These are phyloP conservation scores for Eilema sororculum DNA, from an alignment of 2,888 invertebrate species.

Conservation along the genomic window DNA sequence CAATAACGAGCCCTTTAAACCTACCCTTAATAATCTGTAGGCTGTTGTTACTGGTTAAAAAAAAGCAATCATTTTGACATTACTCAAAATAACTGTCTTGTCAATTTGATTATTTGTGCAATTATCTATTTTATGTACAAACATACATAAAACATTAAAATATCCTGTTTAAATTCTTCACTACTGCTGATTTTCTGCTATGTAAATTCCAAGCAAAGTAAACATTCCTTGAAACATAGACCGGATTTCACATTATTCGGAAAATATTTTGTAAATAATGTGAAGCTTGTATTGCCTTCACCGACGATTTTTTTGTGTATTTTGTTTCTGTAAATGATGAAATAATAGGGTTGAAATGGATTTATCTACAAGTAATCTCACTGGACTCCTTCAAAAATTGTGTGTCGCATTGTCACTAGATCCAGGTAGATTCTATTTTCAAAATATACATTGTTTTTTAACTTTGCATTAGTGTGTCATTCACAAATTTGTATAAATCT, in stretches of 20 bases:
- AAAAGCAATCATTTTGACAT: too few species aligned
- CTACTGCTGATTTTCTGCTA: neutral
- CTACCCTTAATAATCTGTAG: too few species aligned
- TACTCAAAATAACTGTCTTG: too few species aligned
- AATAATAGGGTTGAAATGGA: constrained; percentile 61
- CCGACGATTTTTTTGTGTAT: neutral
- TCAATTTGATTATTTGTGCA: neutral
- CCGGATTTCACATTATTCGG: neutral
- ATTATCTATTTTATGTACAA: neutral
- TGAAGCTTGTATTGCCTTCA: constrained; percentile 25
- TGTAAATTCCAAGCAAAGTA: neutral
- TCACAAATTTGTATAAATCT: constrained; percentile 9
- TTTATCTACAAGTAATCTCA: constrained; percentile 63
- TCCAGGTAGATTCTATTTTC: constrained; percentile 75
- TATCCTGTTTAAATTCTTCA: neutral
- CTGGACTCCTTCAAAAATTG: constrained; percentile 76
- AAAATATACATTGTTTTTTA: constrained; percentile 46
- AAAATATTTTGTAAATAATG: constrained; percentile 38
- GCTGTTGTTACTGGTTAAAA: too few species aligned
- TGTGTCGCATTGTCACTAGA: constrained; percentile 76
- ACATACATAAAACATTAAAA: neutral
- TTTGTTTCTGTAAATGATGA: constrained; percentile 18
- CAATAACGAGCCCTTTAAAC: too few species aligned
- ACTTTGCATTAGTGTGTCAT: neutral
- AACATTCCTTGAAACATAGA: neutral